Conservation (phyloP, 2,797 vertebrate species). For the Simalia tracyae region DNA sequence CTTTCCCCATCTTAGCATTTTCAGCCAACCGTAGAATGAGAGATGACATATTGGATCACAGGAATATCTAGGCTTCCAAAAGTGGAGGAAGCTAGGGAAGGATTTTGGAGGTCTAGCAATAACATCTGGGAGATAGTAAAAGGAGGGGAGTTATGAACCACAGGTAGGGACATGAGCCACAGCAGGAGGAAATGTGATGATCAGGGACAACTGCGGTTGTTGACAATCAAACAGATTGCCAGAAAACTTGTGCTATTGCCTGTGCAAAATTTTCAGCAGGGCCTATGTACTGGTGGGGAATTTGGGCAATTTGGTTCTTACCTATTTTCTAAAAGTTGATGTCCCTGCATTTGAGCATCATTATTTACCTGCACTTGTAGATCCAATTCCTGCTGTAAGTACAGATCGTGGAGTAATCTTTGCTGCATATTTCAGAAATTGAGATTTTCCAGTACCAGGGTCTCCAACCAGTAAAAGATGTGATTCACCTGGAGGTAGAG, state of each 20-base stretch:
- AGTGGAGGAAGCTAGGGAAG: not conserved
- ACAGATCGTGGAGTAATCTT: constrained; percentile 93
- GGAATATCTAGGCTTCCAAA: not conserved
- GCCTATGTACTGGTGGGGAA: not conserved
- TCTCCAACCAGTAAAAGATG: constrained; percentile 95
- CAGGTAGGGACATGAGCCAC: not conserved
- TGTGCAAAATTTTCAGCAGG: not conserved
- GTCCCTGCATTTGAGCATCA: not conserved
- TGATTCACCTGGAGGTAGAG: constrained; percentile 84
- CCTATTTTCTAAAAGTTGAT: not conserved
- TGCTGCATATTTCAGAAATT: constrained; percentile 94
- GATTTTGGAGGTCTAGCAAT: not conserved
- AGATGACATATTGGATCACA: not conserved
- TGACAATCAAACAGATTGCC: not conserved
- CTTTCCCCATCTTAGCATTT: not conserved
- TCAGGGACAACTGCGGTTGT: not conserved
- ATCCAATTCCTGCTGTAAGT: constrained; percentile 94
- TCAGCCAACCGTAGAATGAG: not conserved
- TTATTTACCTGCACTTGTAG: constrained; percentile 89
- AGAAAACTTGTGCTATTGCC: not conserved
- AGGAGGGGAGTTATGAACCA: not conserved
- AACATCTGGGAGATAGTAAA: not conserved
- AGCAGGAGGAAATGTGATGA: not conserved
- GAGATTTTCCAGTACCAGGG: constrained; percentile 96
- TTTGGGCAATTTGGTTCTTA: not conserved